Percentiles rank a stretch among this genome's conserved stretches.
These are phyloP conservation scores for Andrena trimmerana DNA, from an alignment of 2,888 invertebrate species.

Conservation along the genomic window DNA sequence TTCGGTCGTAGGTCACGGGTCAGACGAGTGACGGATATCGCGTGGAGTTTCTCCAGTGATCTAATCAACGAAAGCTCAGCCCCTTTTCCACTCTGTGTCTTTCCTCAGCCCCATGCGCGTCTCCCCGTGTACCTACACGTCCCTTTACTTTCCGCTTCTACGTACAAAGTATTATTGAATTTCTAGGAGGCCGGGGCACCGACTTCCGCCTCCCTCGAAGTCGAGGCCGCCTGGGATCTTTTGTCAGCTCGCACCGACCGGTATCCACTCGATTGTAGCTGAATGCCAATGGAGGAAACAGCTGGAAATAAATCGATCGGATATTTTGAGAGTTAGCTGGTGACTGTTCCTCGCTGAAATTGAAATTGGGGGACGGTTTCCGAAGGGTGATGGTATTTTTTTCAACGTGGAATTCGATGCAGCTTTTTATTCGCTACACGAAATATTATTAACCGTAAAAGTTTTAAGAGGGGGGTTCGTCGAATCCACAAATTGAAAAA, in stretches of 20 bases:
- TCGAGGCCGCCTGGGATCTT: conserved; percentile 58
- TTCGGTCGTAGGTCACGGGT: no score
- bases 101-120: neutral
- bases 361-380: no score
- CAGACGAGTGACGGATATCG: conserved; percentile 47
- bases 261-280: conserved; percentile 8
- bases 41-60: conserved; percentile 68
- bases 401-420: no score
- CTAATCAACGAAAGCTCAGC: conserved; percentile 68
- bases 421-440: no score
- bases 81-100: conserved; percentile 11
- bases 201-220: conserved; percentile 38
- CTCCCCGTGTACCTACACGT: conserved; percentile 34
- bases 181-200: conserved; percentile 51
- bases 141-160: conserved; percentile 35
- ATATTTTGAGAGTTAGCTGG: neutral
- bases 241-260: conserved; percentile 31
- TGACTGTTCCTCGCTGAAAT: no score
- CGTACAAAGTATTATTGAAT: conserved; percentile 71
- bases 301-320: conserved; percentile 37
- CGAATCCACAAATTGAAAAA: no score
- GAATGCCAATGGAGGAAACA: conserved; percentile 45
- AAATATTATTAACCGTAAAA: no score
- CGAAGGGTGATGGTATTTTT: no score
- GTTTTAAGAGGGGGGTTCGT: no score